These are phyloP conservation scores for Vulpes lagopus DNA, from an alignment of 2,113 vertebrate species.

Conservation along the genomic window DNA sequence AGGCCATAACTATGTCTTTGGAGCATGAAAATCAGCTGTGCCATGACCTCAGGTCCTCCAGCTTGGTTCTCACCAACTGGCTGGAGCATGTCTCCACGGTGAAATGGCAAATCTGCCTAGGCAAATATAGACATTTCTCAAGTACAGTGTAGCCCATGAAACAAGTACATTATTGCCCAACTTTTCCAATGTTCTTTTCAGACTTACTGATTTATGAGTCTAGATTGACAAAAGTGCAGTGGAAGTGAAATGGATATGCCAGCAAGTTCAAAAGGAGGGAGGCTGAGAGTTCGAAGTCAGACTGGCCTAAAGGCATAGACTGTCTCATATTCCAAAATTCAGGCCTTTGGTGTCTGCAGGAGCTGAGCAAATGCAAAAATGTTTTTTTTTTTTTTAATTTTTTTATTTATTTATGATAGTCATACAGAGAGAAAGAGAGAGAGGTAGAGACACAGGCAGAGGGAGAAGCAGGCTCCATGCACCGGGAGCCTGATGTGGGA, in stretches of 20 bases:
- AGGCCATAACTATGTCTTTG: background rate
- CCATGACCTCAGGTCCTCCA: background rate
- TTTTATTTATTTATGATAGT: no score
- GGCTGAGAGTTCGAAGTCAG: background rate
- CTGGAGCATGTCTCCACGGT: background rate
- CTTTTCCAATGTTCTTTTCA: background rate
- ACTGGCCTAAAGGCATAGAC: background rate
- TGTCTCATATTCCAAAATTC: background rate
- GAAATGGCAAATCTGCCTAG: slow-evolving; percentile 3
- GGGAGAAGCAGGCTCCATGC: no score
- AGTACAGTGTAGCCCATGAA: slow-evolving; percentile 5
- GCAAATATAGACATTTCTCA: background rate
- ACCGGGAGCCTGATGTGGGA: no score
- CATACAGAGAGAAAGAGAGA: no score
- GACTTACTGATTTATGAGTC: background rate
- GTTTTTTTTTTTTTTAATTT: no score
- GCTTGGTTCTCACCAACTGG: background rate
- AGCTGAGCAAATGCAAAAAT: background rate
- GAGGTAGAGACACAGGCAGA: no score
- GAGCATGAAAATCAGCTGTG: background rate
- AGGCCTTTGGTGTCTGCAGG: background rate
- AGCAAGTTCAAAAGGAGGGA: background rate
- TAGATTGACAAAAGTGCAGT: background rate
- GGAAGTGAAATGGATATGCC: background rate
- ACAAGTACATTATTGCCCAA: background rate